A percentile compares a stretch with the other conserved stretches of the same genome.
phyloP scores from a whole-genome alignment of 2,888 invertebrate genomes.

The Achlya flavicornis region DNA sequence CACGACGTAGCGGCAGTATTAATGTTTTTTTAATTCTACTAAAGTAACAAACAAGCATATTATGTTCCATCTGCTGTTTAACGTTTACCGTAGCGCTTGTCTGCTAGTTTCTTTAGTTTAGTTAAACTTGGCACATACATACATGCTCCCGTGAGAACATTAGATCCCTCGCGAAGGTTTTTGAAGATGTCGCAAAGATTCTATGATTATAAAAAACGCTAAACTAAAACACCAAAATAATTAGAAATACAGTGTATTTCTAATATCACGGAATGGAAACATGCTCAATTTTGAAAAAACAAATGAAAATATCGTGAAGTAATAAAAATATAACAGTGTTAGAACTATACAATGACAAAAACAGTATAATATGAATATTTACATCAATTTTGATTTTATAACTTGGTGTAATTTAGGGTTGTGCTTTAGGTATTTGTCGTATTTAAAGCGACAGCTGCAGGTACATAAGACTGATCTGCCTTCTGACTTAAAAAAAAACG shows the following conservation, averaged over 20 bases:
- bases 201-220: slow-evolving; percentile 23
- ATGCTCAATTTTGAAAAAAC: slow-evolving; percentile 29
- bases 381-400: not conserved
- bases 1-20: too few species aligned
- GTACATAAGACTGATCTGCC: too few species aligned
- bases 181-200: slow-evolving; percentile 14
- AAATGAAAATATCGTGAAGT: slow-evolving; percentile 16
- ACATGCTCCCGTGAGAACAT: too few species aligned
- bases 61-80: too few species aligned
- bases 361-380: slow-evolving; percentile 4
- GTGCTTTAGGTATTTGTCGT: not conserved
- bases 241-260: slow-evolving; percentile 20
- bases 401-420: slow-evolving; percentile 1
- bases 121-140: too few species aligned
- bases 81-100: too few species aligned
- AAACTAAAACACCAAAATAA: slow-evolving; percentile 21
- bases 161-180: not conserved
- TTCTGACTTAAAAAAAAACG: too few species aligned
- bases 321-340: slow-evolving; percentile 31
- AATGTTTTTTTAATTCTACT: too few species aligned
- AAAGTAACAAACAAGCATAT: too few species aligned
- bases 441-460: too few species aligned
- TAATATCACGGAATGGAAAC: slow-evolving; percentile 34
- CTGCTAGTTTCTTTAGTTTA: too few species aligned
- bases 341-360: slow-evolving; percentile 23